phyloP scores from a whole-genome alignment of 2,888 invertebrate genomes.

The Parnassius mnemosyne region DNA sequence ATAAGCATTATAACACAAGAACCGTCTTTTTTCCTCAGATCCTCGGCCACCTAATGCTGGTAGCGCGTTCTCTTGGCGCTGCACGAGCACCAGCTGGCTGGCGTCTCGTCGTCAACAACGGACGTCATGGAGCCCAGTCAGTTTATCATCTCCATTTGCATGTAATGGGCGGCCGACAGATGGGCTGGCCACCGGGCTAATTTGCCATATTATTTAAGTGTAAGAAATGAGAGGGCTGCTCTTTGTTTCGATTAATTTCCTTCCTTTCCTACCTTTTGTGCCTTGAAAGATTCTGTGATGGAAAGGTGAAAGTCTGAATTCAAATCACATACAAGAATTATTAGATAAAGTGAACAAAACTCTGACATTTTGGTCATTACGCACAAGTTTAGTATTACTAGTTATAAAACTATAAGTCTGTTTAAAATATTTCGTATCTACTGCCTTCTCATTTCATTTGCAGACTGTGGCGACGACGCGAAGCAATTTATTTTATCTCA shows the following conservation, averaged over 20 bases:
- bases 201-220: slow-evolving; percentile 1
- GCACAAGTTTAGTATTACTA: slow-evolving; percentile 2
- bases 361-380: background rate
- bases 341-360: no score
- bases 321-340: no score
- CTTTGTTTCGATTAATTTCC: background rate
- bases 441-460: slow-evolving; percentile 20
- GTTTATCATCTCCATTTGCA: slow-evolving; percentile 92
- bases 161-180: slow-evolving; percentile 89
- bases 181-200: slow-evolving; percentile 87
- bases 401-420: background rate
- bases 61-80: slow-evolving; percentile 84
- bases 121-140: slow-evolving; percentile 89
- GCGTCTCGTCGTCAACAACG: slow-evolving; percentile 89
- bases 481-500: slow-evolving; percentile 3
- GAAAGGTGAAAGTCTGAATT: no score
- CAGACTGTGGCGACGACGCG: background rate
- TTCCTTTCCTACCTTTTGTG: slow-evolving; percentile 2
- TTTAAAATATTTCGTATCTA: background rate
- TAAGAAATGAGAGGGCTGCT: slow-evolving; percentile 35
- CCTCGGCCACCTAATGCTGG: slow-evolving; percentile 85
- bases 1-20: background rate
- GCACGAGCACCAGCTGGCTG: slow-evolving; percentile 84
- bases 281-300: slow-evolving; percentile 6
- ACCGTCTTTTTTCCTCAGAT: slow-evolving; percentile 66